phyloP scores from a whole-genome alignment of 2,888 invertebrate genomes.

The Clepsis dumicolana region DNA sequence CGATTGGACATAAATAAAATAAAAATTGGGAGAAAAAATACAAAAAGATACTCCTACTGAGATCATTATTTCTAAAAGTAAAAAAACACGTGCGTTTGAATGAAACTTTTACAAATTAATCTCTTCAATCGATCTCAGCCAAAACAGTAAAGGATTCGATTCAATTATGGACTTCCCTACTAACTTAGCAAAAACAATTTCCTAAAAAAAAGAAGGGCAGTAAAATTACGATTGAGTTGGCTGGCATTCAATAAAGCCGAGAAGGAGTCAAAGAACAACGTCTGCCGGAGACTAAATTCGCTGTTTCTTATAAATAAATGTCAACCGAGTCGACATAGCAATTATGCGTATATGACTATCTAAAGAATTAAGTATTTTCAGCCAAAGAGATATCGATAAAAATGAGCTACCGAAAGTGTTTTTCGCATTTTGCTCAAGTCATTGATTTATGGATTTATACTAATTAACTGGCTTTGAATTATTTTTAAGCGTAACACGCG shows the following conservation, averaged over 20 bases:
- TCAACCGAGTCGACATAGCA: constrained; percentile 4
- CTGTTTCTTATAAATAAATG: constrained; percentile 9
- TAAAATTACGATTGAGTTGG: constrained; percentile 11
- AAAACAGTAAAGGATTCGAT: constrained; percentile 4
- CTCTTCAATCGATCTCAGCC: neutral
- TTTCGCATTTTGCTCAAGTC: neutral
- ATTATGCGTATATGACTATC: neutral
- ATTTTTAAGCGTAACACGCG: constrained; percentile 13
- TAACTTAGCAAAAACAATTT: constrained; percentile 5
- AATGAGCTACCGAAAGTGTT: neutral
- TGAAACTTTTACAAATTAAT: neutral
- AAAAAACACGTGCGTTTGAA: neutral
- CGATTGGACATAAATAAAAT: no score
- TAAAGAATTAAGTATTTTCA: neutral
- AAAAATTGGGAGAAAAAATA: no score
- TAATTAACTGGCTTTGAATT: neutral
- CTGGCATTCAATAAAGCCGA: constrained; percentile 15
- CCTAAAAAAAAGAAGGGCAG: neutral
- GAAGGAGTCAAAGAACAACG: constrained; percentile 9
- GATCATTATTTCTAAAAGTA: neutral
- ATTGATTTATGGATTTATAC: neutral
- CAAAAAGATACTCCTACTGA: no score
- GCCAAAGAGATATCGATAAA: neutral
- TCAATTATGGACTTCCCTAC: constrained; percentile 8
- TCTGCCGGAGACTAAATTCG: constrained; percentile 1